Percentiles rank a stretch among this genome's conserved stretches.
Evolutionary conservation across 1,140 invertebrate species (phyloP).

Genomic region (Drosophila subobscura): DNA sequence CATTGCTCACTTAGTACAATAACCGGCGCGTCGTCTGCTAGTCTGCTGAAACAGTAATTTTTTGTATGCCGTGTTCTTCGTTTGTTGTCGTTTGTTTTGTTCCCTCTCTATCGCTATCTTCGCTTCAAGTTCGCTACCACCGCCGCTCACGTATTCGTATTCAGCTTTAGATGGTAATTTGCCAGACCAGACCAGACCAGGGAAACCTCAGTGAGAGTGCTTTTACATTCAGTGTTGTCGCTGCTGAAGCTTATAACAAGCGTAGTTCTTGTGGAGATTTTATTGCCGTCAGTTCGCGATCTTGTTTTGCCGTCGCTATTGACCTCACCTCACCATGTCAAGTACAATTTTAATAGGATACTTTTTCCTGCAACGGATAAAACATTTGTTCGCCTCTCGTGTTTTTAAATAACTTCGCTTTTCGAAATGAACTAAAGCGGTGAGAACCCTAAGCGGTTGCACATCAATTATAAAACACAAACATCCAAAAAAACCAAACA

Average conservation of each 20-base stretch:
- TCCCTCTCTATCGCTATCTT: constrained; percentile 80
- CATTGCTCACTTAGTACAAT: constrained; percentile 82
- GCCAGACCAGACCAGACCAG: constrained; percentile 57
- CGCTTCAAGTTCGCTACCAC: constrained; percentile 68
- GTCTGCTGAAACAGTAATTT: constrained; percentile 81
- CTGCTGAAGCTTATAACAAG: constrained; percentile 65
- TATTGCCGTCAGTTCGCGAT: constrained; percentile 66
- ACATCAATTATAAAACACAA: too few species aligned
- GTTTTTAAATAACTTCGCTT: too few species aligned
- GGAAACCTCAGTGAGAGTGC: constrained; percentile 73
- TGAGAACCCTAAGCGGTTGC: too few species aligned
- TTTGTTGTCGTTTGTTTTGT: constrained; percentile 75
- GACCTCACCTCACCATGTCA: constrained; percentile 41
- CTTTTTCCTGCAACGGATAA: constrained; percentile 32
- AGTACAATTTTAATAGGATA: constrained; percentile 20
- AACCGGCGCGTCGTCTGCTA: constrained; percentile 78
- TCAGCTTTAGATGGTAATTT: constrained; percentile 81
- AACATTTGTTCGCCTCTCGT: not conserved
- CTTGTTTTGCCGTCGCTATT: constrained; percentile 64
- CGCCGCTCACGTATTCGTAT: constrained; percentile 68
- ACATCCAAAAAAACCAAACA: not conserved
- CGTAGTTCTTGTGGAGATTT: constrained; percentile 67
- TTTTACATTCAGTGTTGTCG: constrained; percentile 69
- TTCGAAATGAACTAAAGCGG: too few species aligned
- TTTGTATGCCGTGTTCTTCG: constrained; percentile 72